Evolutionary conservation across 1,140 invertebrate species (phyloP).

Genomic region (Belonocnema kinseyi): DNA sequence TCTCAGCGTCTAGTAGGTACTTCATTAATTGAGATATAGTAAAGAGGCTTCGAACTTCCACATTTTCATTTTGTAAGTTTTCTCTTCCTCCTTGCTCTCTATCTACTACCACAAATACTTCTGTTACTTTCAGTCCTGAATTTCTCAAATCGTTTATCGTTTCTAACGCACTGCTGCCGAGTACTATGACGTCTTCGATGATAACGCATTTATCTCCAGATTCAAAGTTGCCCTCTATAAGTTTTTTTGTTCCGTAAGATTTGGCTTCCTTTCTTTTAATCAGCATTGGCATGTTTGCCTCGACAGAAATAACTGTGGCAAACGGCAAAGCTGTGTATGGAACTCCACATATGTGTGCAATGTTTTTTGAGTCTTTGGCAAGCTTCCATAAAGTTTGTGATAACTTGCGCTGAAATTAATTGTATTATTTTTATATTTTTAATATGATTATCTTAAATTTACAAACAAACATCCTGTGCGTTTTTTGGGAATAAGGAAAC

Average conservation of each 20-base stretch:
- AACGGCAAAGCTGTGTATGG: constrained; percentile 97
- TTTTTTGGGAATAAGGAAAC: no score
- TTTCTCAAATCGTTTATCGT: constrained; percentile 86
- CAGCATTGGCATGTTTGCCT: constrained; percentile 88
- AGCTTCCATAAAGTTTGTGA: constrained; percentile 81
- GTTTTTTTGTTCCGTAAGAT: constrained; percentile 95
- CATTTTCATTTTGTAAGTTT: constrained; percentile 84
- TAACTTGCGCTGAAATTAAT: constrained; percentile 77
- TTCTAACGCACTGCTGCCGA: constrained; percentile 94
- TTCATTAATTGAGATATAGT: constrained; percentile 82
- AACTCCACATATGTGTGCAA: constrained; percentile 92
- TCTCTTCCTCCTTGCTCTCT: constrained; percentile 91
- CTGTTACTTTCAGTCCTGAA: constrained; percentile 82
- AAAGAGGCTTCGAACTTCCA: constrained; percentile 83
- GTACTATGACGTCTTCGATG: constrained; percentile 97
- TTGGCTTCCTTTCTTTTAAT: constrained; percentile 93
- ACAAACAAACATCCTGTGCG: no score
- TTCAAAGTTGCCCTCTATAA: constrained; percentile 93
- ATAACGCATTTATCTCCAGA: constrained; percentile 89
- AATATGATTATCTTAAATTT: not conserved
- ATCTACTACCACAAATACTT: constrained; percentile 92
- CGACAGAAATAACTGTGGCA: constrained; percentile 87
- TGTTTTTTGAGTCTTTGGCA: constrained; percentile 72
- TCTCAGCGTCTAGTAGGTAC: constrained; percentile 80
- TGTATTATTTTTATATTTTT: not conserved